Percentiles rank a stretch among this genome's conserved stretches.
These are phyloP conservation scores for Dasypolia templi DNA, from an alignment of 2,888 invertebrate species.

Conservation along the genomic window DNA sequence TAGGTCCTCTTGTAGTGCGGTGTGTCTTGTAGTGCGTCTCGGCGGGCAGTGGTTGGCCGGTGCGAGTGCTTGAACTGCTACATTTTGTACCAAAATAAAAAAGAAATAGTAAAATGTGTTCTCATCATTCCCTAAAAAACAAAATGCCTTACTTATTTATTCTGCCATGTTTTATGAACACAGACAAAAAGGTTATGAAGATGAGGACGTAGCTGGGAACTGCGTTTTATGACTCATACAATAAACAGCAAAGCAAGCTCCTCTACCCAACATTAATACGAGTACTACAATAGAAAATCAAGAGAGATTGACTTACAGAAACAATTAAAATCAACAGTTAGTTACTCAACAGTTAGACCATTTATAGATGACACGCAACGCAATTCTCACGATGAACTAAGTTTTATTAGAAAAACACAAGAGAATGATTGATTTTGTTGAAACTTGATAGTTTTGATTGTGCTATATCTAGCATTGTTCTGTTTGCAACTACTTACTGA, in stretches of 20 bases:
- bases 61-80: no score
- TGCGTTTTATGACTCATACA: neutral
- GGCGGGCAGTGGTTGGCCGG: no score
- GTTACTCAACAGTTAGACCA: conserved; percentile 29
- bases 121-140: no score
- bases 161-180: no score
- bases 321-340: conserved; percentile 47
- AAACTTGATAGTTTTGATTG: conserved; percentile 13
- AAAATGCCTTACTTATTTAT: no score
- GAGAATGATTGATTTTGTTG: neutral
- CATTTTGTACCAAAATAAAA: no score
- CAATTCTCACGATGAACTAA: conserved; percentile 39
- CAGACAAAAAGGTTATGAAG: neutral
- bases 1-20: no score
- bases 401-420: conserved; percentile 29
- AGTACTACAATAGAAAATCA: conserved; percentile 8
- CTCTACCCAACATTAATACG: neutral
- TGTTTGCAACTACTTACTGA: no score
- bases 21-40: no score
- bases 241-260: neutral
- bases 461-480: neutral
- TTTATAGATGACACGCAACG: conserved; percentile 52
- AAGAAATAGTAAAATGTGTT: no score
- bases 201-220: neutral
- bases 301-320: conserved; percentile 15